Evolutionary conservation across 1,140 invertebrate genomes (phyloP), one percentile per base, ranked within the genome.

Genomic region (Drosophila oshimai): DNA sequence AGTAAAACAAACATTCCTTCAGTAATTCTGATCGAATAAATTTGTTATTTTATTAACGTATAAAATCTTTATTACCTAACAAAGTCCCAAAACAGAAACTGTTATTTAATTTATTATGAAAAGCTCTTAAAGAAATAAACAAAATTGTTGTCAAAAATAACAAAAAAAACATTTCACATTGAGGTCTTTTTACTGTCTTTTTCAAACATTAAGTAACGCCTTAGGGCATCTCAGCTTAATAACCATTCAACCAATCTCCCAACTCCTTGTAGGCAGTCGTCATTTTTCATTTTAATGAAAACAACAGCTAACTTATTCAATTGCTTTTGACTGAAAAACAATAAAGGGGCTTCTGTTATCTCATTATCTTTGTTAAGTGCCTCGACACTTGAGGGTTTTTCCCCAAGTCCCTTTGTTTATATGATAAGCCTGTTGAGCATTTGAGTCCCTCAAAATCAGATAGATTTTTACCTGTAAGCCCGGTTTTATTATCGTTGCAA

Each of bases 381-480:
- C 7, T 49, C 17, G 26, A 13, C 26, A 54, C 29, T 36, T 58
- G 26, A 31, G 31, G 29, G 47, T 36, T 54, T 49, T 3, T 26
- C 20, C 47, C 29, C 7, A 24, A 13, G 22, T 54, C 29, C n/a
- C 13, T 34, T 36, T 26, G 18, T 22, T n/a, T n/a, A 13, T 24
- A 12, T 31, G 54, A 55, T 58, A 54, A 26, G 22, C 22, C 4
- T 3, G 7, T 15, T 54, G 29, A 58, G 28, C 29, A 28, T 24
- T 22, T 39, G 7, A 29, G 57, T 39, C 24, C 12, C 1, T 0
- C 13, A 33, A 41, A 60, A 24, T 15, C 58, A 60, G 58, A 37
- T 62, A 62, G 58, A 44, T 45, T 60, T 33, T 26, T 36, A 58
- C 54, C 54, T n/a, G 22, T 24, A 26, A 58, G 29, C 47, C 31